Conservation (phyloP, 2,888 invertebrate genomes). For the Rhynchonema sp. region DNA sequence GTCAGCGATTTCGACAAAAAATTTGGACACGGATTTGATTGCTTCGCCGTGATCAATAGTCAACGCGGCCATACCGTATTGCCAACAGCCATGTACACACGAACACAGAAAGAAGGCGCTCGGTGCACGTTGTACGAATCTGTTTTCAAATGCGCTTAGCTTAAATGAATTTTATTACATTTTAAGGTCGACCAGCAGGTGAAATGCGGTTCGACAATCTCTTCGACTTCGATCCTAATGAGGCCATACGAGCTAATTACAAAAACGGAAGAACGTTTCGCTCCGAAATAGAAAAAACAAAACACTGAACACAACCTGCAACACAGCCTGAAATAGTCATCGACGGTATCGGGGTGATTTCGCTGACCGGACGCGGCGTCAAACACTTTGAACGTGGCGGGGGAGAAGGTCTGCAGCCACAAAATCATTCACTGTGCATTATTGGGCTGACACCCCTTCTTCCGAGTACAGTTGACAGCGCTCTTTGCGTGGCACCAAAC, state of each 20-base stretch:
- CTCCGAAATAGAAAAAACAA: too few species aligned
- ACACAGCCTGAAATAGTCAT: slow-evolving; percentile 76
- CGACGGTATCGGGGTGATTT: slow-evolving; percentile 90
- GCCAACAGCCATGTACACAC: slow-evolving; percentile 52
- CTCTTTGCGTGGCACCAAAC: too few species aligned
- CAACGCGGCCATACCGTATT: slow-evolving; percentile 60
- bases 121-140: slow-evolving; percentile 66
- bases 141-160: too few species aligned
- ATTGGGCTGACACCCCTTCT: too few species aligned
- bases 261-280: not conserved
- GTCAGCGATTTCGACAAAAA: slow-evolving; percentile 61
- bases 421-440: not conserved
- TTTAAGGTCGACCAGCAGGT: too few species aligned
- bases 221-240: not conserved
- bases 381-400: slow-evolving; percentile 42
- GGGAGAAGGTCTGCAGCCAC: slow-evolving; percentile 30
- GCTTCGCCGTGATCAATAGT: slow-evolving; percentile 44
- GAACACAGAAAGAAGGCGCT: slow-evolving; percentile 56
- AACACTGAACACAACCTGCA: slow-evolving; percentile 36
- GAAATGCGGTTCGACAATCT: too few species aligned
- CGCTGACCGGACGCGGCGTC: slow-evolving; percentile 55
- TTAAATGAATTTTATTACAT: too few species aligned
- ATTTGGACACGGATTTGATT: slow-evolving; percentile 85
- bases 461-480: too few species aligned
- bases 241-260: not conserved